Evolutionary conservation across 1,140 invertebrate genomes (phyloP), one percentile per base, ranked within the genome.

Genomic region (Babylonia areolata): DNA sequence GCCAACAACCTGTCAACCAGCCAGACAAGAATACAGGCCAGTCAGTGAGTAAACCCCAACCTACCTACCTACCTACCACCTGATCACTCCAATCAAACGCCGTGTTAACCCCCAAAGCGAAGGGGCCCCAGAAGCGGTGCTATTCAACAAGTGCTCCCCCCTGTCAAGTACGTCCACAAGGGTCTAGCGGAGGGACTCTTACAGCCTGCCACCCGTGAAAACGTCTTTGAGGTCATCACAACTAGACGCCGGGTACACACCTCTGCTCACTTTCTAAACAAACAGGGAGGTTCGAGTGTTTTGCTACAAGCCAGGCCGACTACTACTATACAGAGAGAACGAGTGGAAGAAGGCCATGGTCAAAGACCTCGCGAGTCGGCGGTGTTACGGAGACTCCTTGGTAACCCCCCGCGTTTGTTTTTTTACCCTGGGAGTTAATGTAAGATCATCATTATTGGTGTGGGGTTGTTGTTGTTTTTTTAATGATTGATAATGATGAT

Each of bases 181-280:
- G 3, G 35, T 77, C 33, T 28, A 77, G 15, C 39, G 39, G 35
- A 42, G 23, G 37, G 23, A 39, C 35, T 28, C 75, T 77, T 37
- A 39, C 17, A 28, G 2, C 35, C 17, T 39, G 17, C 73, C 75
- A 77, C 3, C 35, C 37, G 75, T 64, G 75, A 77, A 77, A 40
- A 42, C 33, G 33, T 0, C 75, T 40, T 77, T 77, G 0, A 77
- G 0, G 3, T 37, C 35, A 40, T 39, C 75, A 40, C 75, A 77
- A 77, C 75, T 77, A 15, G 75, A 28, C 1, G 35, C 35, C 0
- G 35, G 37, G 75, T 0, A 40, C 75, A 77, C 75, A 77, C 75
- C 75, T 77, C 75, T 77, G 75, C 37, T 40, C 75, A 37, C 75
- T 77, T 77, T 77, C 75, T 77, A 77, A 77, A 77, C 39, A 77